Base-by-base conservation (phyloP, 2,797 vertebrate species). In the Anabacerthia variegaticeps region DNA sequence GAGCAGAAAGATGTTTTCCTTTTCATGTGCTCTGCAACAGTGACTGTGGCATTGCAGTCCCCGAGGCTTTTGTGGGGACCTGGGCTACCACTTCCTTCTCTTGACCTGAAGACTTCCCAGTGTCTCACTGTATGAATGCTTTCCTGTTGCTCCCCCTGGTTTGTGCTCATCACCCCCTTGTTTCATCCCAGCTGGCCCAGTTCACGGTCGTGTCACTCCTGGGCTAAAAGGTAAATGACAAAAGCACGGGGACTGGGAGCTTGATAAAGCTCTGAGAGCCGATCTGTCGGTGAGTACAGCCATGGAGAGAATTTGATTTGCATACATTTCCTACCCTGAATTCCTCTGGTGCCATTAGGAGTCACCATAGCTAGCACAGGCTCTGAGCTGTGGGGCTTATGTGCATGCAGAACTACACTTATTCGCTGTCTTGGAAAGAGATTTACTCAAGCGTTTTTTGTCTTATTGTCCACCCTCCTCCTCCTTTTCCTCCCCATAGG, bases 301-400 rank as follows among this genome's bases (percentile, higher is more conserved):
- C 4, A 3, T 19, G 41, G 88, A 84, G 73, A 95, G 94, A 88
- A 95, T 94, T 90, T 0, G 1, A 95, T 95, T 95, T 94, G 88
- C 96, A 96, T 93, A 90, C 63, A 92, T 95, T 95, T 95, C 85
- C 88, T 68, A 85, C 58, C 44, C 84, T 27, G 86, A 92, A 95
- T 96, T 97, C 95, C 93, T 97, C 74, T 4, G 36, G 66, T 93
- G 82, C 88, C 58, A 1, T 48, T 81, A 51, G 74, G 63, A 88
- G 80, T 95, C 94, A 56, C 95, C 94, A 94, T 97, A 95, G 93
- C 90, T 92, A 86, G 52, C 87, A 23, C 36, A 67, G 23, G 54
- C 86, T 76, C 92, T 36, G 71, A 66, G 63, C 86, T 73, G 48
- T 14, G 65, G 91, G 81, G 49, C 74, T 96, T 72, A 19, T 54